phyloP scores from a whole-genome alignment of 2,797 vertebrate genomes.

The Falco berigora region DNA sequence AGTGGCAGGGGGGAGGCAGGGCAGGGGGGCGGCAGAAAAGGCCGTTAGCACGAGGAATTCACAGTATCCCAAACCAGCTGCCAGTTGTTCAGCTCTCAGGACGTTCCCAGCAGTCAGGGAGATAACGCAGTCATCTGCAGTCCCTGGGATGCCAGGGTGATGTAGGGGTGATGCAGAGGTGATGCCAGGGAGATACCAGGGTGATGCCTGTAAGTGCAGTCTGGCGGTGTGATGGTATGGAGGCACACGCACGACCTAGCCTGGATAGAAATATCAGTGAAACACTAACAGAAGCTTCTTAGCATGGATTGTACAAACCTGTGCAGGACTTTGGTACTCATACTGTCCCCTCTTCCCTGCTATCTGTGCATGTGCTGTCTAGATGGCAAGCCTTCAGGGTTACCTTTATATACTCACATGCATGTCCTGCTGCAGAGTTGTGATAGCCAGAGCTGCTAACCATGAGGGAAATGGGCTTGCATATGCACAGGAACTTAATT shows the following conservation, averaged over 20 bases:
- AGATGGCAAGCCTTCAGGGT: not conserved
- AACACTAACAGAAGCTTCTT: not conserved
- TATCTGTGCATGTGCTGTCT: not conserved
- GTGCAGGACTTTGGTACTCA: not conserved
- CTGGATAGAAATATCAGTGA: not conserved
- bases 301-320: not conserved
- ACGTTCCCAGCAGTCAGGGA: not conserved
- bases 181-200: not conserved
- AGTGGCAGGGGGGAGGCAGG: not conserved
- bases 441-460: not conserved
- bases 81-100: not conserved
- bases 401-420: not conserved
- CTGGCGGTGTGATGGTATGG: not conserved
- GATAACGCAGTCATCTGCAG: not conserved
- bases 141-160: not conserved
- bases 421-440: not conserved
- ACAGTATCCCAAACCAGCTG: not conserved
- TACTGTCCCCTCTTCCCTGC: not conserved
- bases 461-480: not conserved
- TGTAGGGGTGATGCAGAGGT: not conserved
- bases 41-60: not conserved
- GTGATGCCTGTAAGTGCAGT: not conserved
- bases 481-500: not conserved
- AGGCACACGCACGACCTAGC: not conserved
- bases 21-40: not conserved